Base-by-base conservation (phyloP, 2,797 vertebrate genomes). In the Sebastes itinus region DNA sequence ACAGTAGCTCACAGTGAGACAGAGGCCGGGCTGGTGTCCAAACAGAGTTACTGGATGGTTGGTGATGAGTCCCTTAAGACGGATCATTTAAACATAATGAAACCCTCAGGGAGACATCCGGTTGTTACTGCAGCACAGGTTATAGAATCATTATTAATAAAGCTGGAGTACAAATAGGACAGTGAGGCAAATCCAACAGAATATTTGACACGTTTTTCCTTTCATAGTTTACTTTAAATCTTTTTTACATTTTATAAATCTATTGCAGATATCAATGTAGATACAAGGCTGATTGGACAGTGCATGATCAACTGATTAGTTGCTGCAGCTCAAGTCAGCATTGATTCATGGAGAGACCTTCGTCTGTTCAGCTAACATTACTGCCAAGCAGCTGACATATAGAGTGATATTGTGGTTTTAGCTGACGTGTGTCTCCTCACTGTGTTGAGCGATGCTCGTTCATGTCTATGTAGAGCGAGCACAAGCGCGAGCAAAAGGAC, bases 1-100 rank as follows among this genome's bases (percentile, higher is more conserved):
- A 14, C 35, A 38, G 95, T 91, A 27, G 84, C 83, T 73, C 46
- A 13, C 28, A 66, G 58, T 6, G 12, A 16, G 62, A 70, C 46
- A 2, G 25, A 27, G 28, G 28, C 69, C 14, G 42, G 66, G 79
- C 66, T 46, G 20, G 4, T 30, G 75, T 74, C 60, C 80, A 87
- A 61, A 81, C 30, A 55, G 30, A n/a, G 46, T 32, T 25, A 55
- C 27, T 49, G 62, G 52, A 62, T 35, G 56, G 65, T 64, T 74
- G 62, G 4, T 23, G 5, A 62, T n/a, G 59, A 75, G 59, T 46
- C 10, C 42, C 73, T 23, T 14, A 60, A 46, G 56, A 66, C 30
- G 33, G 25, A 1, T 67, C 3, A 42, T 52, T 71, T 32, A 80
- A 64, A 78, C 58, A 10, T 69, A 22, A 85, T 58, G 58, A 71